A percentile compares a stretch with the other conserved stretches of the same genome.
Evolutionary conservation across 2,113 vertebrate species (phyloP).

Genomic region (Coptodon rendalli): DNA sequence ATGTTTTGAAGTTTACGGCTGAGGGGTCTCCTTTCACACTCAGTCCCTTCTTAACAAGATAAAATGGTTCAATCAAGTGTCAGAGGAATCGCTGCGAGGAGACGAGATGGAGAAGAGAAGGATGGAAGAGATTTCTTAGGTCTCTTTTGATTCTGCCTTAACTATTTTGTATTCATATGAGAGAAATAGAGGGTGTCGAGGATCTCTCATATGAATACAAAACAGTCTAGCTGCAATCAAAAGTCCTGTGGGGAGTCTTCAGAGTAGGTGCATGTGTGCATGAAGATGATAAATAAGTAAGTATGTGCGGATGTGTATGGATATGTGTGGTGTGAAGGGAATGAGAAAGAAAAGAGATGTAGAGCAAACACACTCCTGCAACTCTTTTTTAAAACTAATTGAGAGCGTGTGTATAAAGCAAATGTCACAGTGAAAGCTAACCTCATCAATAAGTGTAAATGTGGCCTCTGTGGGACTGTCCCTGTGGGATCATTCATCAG

Average conservation of each 20-base stretch:
- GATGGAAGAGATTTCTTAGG: constrained; percentile 15
- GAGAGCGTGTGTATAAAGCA: background rate
- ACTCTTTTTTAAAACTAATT: constrained; percentile 1
- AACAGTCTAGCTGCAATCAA: constrained; percentile 50
- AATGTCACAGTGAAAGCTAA: background rate
- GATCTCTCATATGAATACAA: constrained; percentile 51
- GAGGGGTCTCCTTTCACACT: constrained; percentile 30
- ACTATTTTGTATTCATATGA: constrained; percentile 62
- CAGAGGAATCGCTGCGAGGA: constrained; percentile 28
- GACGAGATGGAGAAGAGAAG: background rate
- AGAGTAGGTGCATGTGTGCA: constrained; percentile 22
- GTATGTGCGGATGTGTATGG: background rate
- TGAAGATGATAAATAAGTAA: constrained; percentile 41
- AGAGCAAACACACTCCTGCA: background rate
- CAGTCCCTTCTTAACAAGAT: constrained; percentile 43
- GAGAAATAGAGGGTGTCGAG: constrained; percentile 26
- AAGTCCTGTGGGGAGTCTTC: constrained; percentile 44
- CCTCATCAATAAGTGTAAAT: constrained; percentile 1
- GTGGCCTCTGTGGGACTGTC: constrained; percentile 1
- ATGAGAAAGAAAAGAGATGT: background rate
- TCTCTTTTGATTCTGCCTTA: constrained; percentile 37
- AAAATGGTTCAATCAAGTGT: constrained; percentile 51
- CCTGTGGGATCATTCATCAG: constrained; percentile 20
- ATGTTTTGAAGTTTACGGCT: constrained; percentile 36
- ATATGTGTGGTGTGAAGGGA: background rate